phyloP scores from a whole-genome alignment of 2,113 vertebrate genomes.

The Agelaius phoeniceus region DNA sequence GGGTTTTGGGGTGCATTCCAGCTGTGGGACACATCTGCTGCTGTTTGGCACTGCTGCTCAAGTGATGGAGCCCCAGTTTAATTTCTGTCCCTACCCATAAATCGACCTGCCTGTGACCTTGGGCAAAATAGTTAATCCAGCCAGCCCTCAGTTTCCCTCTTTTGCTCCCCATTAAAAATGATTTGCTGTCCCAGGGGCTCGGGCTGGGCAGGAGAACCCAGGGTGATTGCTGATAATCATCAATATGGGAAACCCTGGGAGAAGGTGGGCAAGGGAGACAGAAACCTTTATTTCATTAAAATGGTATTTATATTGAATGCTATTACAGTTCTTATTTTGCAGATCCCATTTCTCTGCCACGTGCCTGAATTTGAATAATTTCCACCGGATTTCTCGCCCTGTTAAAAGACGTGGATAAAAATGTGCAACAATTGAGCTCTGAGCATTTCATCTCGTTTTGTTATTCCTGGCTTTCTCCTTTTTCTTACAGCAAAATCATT shows the following conservation, averaged over 20 bases:
- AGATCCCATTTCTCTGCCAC: not conserved
- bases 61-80: not conserved
- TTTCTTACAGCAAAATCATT: conserved; percentile 14
- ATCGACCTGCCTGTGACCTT: conserved; percentile 24
- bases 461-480: not conserved
- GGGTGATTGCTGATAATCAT: conserved; percentile 26
- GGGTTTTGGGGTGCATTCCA: not conserved
- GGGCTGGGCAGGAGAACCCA: not conserved
- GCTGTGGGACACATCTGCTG: not conserved
- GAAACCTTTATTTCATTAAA: not conserved
- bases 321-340: not conserved
- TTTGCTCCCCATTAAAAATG: conserved; percentile 27
- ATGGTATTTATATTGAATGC: not conserved
- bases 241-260: not conserved
- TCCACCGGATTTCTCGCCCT: not conserved
- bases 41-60: not conserved
- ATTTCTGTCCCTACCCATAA: conserved; percentile 19
- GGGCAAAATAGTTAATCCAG: conserved; percentile 36
- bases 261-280: not conserved
- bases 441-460: not conserved
- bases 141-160: conserved; percentile 56
- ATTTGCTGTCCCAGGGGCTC: conserved; percentile 20
- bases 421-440: not conserved
- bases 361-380: not conserved
- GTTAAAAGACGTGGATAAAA: not conserved